Conservation (phyloP, 1,140 invertebrate species). For the Oreohelix idahoensis region DNA sequence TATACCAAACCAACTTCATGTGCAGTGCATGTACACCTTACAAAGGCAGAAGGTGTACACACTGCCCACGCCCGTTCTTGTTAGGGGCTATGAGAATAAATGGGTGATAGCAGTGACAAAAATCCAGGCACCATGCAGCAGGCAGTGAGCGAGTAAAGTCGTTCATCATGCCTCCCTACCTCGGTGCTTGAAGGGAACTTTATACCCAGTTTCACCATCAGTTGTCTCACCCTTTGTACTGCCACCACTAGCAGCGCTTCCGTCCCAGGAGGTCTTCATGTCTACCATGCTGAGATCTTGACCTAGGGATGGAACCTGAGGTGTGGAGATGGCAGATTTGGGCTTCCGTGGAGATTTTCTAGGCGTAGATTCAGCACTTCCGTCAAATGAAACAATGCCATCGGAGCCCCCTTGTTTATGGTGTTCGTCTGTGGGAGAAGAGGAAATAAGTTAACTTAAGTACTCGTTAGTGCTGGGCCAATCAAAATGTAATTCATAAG, state of each 20-base stretch:
- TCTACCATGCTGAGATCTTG: slow-evolving; percentile 33
- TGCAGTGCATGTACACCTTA: background rate
- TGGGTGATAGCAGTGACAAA: background rate
- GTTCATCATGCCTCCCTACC: slow-evolving; percentile 20
- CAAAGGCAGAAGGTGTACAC: background rate
- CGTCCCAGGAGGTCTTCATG: slow-evolving; percentile 42
- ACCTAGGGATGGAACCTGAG: background rate
- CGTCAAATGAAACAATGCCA: slow-evolving; percentile 22
- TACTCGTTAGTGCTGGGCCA: no score
- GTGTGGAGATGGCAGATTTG: background rate
- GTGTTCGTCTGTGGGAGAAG: background rate
- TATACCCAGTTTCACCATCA: slow-evolving; percentile 33
- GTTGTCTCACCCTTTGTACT: slow-evolving; percentile 35
- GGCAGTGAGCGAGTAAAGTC: background rate
- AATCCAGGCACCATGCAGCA: slow-evolving; percentile 37
- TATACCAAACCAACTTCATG: background rate
- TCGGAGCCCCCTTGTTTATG: background rate
- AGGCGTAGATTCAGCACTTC: slow-evolving; percentile 34
- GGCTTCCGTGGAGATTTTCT: background rate
- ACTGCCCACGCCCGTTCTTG: background rate
- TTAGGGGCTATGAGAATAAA: background rate
- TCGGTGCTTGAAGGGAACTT: slow-evolving; percentile 30
- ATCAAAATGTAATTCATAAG: no score
- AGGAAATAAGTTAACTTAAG: background rate
- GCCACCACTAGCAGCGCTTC: slow-evolving; percentile 19